Base-by-base conservation (phyloP, 2,888 invertebrate species). In the Athripsodes cinereus region DNA sequence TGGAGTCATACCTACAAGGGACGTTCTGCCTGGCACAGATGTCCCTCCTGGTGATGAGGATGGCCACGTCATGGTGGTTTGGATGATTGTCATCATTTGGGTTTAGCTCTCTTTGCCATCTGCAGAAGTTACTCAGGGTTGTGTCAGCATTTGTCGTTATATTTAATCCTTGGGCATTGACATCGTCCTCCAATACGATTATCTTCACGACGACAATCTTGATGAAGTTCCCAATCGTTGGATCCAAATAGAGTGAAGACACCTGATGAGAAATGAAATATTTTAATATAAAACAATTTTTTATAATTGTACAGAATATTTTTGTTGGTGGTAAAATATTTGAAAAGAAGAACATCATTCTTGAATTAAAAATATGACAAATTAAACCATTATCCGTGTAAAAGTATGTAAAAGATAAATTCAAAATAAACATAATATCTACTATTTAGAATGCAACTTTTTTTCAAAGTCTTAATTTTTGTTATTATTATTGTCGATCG, bases 151-250 rank as follows among this genome's bases (percentile, higher is more conserved):
- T 90, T 54, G 87, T 84, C 2, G 87, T 85, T 48, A 90, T 82
- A 69, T 87, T 84, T 57, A 92, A 74, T 55, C 85, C 84, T 57
- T 85, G 83, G 64, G 70, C 69, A 60, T 78, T 74, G 57, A 76
- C 76, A n/a, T 75, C 71, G 60, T 78, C 74, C 68, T 90, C 88
- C 62, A 93, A 79, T 21, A 92, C 78, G 63, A 93, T 84, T 51
- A 94, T 88, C 69, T 88, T 84, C 13, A 94, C 93, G 35, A 95
- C 87, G n/a, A 90, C 89, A 60, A 95, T 86, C 72, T 92, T 91
- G 67, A 95, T 88, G 70, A 89, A 88, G 74, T 94, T 94, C 52
- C 94, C 94, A 66, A 95, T 91, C 54, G 88, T 89, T 3, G 92
- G 91, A 68, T 92, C 91, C 76, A 87, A 86, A 72, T 90, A 92